Percentiles rank a stretch among this genome's conserved stretches.
Conservation (phyloP, 2,888 invertebrate genomes). For the Troglohyphantes excavatus region DNA sequence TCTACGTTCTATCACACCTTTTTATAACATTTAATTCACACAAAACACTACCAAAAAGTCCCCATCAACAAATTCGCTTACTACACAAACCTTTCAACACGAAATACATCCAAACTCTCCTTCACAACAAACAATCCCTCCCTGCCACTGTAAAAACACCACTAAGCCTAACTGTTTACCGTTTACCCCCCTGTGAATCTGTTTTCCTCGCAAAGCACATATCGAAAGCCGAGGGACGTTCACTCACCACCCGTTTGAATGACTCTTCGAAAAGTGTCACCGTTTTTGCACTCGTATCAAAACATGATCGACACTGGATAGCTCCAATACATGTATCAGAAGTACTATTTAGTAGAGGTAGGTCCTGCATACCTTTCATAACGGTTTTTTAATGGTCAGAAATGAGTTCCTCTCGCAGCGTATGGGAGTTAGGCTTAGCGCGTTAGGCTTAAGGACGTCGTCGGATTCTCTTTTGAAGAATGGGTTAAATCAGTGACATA, state of each 20-base stretch:
- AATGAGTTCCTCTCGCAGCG: not conserved
- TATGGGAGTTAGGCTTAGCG: constrained; percentile 49
- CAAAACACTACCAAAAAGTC: too few species aligned
- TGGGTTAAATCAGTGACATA: not conserved
- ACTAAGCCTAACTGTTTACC: constrained; percentile 35
- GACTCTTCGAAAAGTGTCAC: constrained; percentile 41
- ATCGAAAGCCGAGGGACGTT: constrained; percentile 20
- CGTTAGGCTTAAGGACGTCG: not conserved
- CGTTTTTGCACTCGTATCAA: constrained; percentile 18
- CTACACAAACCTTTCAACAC: too few species aligned
- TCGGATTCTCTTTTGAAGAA: not conserved
- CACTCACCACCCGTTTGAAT: constrained; percentile 47
- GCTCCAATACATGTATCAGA: constrained; percentile 75
- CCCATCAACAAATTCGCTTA: too few species aligned
- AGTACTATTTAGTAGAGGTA: constrained; percentile 78
- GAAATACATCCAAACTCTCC: too few species aligned
- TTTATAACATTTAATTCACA: too few species aligned
- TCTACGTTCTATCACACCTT: too few species aligned
- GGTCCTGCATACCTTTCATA: not conserved
- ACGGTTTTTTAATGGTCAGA: not conserved
- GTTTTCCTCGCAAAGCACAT: not conserved
- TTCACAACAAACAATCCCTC: not conserved
- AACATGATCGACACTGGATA: constrained; percentile 76
- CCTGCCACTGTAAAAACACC: not conserved
- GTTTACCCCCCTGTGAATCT: constrained; percentile 13